Evolutionary conservation across 2,888 invertebrate species (phyloP).

Genomic region (Microplitis manilae): DNA sequence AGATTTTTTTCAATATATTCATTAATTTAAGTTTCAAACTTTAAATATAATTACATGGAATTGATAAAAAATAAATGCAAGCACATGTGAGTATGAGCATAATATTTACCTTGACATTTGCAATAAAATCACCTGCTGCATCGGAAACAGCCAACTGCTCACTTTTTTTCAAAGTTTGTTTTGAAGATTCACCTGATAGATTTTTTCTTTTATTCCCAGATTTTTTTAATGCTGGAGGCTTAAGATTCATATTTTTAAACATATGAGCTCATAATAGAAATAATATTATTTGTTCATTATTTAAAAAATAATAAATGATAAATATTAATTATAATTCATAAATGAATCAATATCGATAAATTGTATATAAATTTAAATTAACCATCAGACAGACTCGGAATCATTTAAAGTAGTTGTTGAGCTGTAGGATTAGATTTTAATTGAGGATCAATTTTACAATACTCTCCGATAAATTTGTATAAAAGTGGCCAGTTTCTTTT

Average conservation of each 20-base stretch:
- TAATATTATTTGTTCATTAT: too few species aligned
- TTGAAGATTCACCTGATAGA: background rate
- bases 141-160: background rate
- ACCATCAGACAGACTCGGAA: background rate
- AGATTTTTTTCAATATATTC: background rate
- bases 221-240: background rate
- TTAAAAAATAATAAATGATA: background rate
- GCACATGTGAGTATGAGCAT: background rate
- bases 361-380: background rate
- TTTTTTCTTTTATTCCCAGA: background rate
- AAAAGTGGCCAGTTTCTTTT: background rate
- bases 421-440: background rate
- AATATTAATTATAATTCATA: background rate
- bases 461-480: background rate
- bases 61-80: background rate
- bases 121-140: background rate
- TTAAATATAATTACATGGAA: background rate
- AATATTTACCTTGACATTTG: background rate
- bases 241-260: background rate
- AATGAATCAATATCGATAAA: background rate
- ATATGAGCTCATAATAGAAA: background rate
- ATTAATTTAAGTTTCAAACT: background rate
- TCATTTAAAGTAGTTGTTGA: background rate
- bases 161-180: background rate
- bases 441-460: background rate